Conservation (phyloP, 2,888 invertebrate species). For the Drosophila multiciliata region DNA sequence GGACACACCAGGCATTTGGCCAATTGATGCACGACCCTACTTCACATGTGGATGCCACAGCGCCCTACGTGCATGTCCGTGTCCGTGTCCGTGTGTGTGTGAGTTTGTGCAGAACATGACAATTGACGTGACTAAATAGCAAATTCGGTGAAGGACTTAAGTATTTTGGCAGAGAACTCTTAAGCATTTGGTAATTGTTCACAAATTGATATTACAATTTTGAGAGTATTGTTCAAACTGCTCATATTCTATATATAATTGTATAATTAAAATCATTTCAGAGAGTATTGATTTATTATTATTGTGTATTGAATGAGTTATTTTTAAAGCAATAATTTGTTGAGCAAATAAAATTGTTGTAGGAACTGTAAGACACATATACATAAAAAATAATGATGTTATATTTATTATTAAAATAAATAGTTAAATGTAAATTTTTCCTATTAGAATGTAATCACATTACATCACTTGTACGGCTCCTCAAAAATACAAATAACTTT, state of each 20-base stretch:
- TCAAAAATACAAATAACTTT: neutral
- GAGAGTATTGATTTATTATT: neutral
- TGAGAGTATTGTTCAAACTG: neutral
- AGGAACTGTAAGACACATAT: neutral
- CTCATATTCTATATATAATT: neutral
- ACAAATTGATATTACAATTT: slow-evolving; percentile 2
- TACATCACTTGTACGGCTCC: neutral
- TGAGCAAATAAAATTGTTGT: neutral
- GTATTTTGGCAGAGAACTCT: neutral
- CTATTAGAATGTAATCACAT: neutral
- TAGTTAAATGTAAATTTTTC: neutral
- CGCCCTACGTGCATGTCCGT: slow-evolving; percentile 9
- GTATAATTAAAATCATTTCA: neutral
- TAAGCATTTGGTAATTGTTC: neutral
- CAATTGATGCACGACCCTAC: slow-evolving; percentile 51
- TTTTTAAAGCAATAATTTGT: neutral
- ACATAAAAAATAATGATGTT: neutral
- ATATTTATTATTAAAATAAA: neutral
- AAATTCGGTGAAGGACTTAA: slow-evolving; percentile 6
- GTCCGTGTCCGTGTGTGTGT: neutral
- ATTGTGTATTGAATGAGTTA: neutral
- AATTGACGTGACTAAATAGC: slow-evolving; percentile 26
- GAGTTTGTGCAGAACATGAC: slow-evolving; percentile 6
- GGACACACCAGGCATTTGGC: slow-evolving; percentile 45
- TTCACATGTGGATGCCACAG: slow-evolving; percentile 29